A percentile compares a stretch with the other conserved stretches of the same genome.
Evolutionary conservation across 2,113 vertebrate genomes (phyloP).

Genomic region (Lycaon pictus): DNA sequence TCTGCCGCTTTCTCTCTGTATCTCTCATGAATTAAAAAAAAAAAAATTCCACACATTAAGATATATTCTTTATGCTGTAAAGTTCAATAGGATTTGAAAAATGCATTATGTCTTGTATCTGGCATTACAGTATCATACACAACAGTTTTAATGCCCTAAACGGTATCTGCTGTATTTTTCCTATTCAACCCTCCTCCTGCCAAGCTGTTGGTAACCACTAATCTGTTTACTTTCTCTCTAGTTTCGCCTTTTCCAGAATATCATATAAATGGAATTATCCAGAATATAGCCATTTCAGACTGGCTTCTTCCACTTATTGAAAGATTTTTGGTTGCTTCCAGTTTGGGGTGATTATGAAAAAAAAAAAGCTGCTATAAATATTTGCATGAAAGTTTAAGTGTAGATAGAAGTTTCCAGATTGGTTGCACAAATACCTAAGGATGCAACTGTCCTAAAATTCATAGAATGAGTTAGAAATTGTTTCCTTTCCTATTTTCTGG

Average conservation of each 20-base stretch:
- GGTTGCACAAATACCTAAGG: background rate
- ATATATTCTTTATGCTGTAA: background rate
- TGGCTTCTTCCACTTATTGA: background rate
- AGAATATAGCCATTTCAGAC: background rate
- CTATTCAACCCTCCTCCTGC: background rate
- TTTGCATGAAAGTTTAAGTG: background rate
- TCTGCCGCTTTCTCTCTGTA: too few relatives aligned
- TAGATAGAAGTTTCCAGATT: background rate
- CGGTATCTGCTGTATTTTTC: background rate
- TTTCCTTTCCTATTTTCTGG: background rate
- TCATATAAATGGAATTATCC: background rate
- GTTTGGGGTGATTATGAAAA: background rate
- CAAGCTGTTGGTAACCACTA: too few relatives aligned
- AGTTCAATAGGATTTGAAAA: background rate
- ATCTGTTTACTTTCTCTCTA: background rate
- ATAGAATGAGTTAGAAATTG: background rate
- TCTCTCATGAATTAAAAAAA: too few relatives aligned
- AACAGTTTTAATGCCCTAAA: background rate
- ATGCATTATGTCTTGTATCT: too few relatives aligned
- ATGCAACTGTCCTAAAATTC: background rate
- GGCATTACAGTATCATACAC: fast-evolving
- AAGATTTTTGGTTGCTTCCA: background rate
- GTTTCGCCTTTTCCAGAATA: background rate
- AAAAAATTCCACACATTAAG: background rate
- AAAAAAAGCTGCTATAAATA: background rate